Base-by-base conservation (phyloP, 1,140 invertebrate genomes). In the Artemia franciscana region DNA sequence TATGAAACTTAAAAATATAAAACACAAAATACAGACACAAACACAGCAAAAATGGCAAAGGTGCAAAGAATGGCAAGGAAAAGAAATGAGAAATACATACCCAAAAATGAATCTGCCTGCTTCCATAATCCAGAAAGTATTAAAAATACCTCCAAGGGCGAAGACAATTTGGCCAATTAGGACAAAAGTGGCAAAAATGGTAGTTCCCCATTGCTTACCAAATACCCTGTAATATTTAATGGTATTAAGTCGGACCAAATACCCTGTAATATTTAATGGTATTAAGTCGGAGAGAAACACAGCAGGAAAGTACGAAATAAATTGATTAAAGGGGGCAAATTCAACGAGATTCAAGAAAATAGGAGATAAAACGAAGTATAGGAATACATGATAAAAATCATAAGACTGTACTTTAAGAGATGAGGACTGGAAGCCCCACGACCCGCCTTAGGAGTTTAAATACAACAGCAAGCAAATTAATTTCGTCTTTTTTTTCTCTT, bases 81-180 rank as follows among this genome's bases (percentile, higher is more conserved):
- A n/a, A n/a, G n/a, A n/a, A n/a, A 60, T 0, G 21, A 12, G 62
- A 39, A 58, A 24, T 51, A 73, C 76, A 76, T 79, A 92, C 88
- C 92, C 91, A 80, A 97, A 97, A 68, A 97, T 78, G 76, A 98
- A 93, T 74, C 94, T 78, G 15, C 91, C 94, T n/a, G 89, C 61
- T 67, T 89, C 80, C 91, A 97, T 97, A 0, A 96, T 59, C 84
- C 84, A 91, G 71, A 88, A 93, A 21, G 75, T 71, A 73, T 93
- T 79, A 9, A 84, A 68, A 58, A 85, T 78, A n/a, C 82, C 87
- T 57, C 92, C 93, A 62, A 79, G 67, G 26, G 92, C 88, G 80
- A 96, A 94, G 56, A 93, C 72, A 9, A 90, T 66, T 71, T 90
- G 91, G 7, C 93, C 92, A 67, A 85, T 73, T 58, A 94, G 78